phyloP scores from a whole-genome alignment of 2,797 vertebrate species.

The Sebastes taczanowskii region DNA sequence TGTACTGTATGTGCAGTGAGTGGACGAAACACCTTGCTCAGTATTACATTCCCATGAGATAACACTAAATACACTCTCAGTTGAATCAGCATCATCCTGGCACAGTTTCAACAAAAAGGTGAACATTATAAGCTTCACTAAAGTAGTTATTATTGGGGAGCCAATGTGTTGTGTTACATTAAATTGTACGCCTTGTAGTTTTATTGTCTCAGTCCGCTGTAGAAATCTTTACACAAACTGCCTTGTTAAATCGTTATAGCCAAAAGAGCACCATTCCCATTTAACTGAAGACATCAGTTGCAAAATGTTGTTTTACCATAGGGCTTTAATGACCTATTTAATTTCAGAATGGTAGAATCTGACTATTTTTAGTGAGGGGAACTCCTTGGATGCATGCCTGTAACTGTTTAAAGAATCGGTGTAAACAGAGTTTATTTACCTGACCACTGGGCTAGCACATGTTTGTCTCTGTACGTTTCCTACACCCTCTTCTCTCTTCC shows the following conservation, averaged over 20 bases:
- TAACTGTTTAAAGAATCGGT: conserved; percentile 11
- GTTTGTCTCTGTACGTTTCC: background rate
- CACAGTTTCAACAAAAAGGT: conserved; percentile 3
- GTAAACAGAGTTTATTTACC: conserved; percentile 45
- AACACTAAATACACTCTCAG: background rate
- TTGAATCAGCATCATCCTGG: conserved; percentile 6
- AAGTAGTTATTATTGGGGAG: conserved; percentile 10
- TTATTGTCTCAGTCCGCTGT: conserved; percentile 22
- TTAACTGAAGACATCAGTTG: conserved; percentile 17
- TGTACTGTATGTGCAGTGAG: background rate
- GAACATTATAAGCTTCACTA: background rate
- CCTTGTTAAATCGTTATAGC: conserved; percentile 37
- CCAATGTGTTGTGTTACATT: conserved; percentile 20
- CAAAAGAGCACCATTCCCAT: background rate
- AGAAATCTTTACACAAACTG: conserved; percentile 37
- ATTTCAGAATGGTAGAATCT: conserved; percentile 9
- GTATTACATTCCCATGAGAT: background rate
- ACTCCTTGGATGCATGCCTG: conserved; percentile 29
- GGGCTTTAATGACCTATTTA: conserved; percentile 24
- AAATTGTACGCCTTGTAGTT: conserved; percentile 13
- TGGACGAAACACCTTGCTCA: background rate
- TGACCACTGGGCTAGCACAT: conserved; percentile 4
- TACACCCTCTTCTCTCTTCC: background rate
- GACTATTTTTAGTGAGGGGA: background rate
- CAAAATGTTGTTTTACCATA: conserved; percentile 3